Evolutionary conservation across 2,113 vertebrate genomes (phyloP), one percentile per base, ranked within the genome.

Genomic region (Oceanodroma tethys): DNA sequence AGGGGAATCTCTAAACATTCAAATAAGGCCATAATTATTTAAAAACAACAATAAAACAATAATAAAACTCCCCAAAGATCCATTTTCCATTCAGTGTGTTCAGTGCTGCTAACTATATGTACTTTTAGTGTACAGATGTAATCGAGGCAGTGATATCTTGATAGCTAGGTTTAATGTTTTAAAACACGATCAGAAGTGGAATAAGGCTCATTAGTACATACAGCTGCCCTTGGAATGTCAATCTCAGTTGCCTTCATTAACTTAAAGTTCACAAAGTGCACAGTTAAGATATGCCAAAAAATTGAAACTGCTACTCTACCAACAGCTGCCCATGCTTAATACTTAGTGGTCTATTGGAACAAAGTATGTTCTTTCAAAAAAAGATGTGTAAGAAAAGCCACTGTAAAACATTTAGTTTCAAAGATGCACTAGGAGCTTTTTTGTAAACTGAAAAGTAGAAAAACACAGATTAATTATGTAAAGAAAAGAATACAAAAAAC

Each of bases 191-290:
- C 85, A 81, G 93, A 97, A 97, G 92, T 96, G 85, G 93, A 96
- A 81, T 98, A 98, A 98, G 98, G 98, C 98, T 98, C 97, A 95
- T 98, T 98, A 98, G 97, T 85, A 98, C 97, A 98, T 93, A 98
- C 97, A 99, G 99, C 98, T 99, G 99, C 99, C 99, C 97, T 98
- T 94, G 93, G 98, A 98, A 98, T 96, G 94, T 97, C 95, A 97
- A 93, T 91, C 96, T 98, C 94, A 90, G 95, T 97, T 94, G 95
- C 97, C 97, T 98, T 98, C 98, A 97, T 98, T 97, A 98, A 98
- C 98, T 98, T 97, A 98, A 98, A 98, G 97, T 97, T 98, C 98
- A 98, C 98, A 98, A 99, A 98, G 98, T 98, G 98, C 98, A 98
- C 98, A 98, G 98, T 98, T 97, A 98, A 98, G 96, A 98, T 98